Base-by-base conservation (phyloP, 2,797 vertebrate species). In the Pelobates cultripes region DNA sequence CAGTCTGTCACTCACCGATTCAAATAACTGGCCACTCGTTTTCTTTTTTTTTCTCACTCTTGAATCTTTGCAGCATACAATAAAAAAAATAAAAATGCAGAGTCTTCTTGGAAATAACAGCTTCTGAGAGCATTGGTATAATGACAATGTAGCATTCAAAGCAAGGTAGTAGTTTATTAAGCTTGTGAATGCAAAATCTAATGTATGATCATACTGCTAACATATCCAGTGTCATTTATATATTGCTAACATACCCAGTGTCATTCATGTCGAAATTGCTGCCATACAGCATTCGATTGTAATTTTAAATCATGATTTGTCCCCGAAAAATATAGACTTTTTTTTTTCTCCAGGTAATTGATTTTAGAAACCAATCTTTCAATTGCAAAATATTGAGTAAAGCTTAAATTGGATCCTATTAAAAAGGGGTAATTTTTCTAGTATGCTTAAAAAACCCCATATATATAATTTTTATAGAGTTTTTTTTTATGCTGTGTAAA, bases 1-100 rank as follows among this genome's bases (percentile, higher is more conserved):
- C 94, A 95, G 94, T 94, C 96, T 98, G 97, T 96, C 97, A 97
- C 94, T 97, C 96, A 95, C 91, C 88, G 93, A 93, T 94, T 95
- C 93, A 96, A 96, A 95, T 95, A 94, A 95, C 94, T 94, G 93
- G 91, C 92, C 91, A 89, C 92, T 90, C 89, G 91, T 88, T 88
- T 86, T 86, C 77, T 90, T 86, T 88, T 86, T 85, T 82, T 78
- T 75, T 80, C 77, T 90, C 86, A 61, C 85, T 91, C 88, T 80
- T 85, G 86, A 89, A 91, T 88, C 92, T 92, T 88, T 90, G 86
- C 55, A 0, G 79, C 85, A 86, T 90, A 84, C 71, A 75, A 70
- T 40, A 63, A 47, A 75, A 70, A 51, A 69, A 43, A 71, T 71
- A 88, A 89, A 87, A 69, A 45, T 88, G 85, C 86, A 80, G 71